phyloP scores from a whole-genome alignment of 2,113 vertebrate species.

The Takifugu bimaculatus region DNA sequence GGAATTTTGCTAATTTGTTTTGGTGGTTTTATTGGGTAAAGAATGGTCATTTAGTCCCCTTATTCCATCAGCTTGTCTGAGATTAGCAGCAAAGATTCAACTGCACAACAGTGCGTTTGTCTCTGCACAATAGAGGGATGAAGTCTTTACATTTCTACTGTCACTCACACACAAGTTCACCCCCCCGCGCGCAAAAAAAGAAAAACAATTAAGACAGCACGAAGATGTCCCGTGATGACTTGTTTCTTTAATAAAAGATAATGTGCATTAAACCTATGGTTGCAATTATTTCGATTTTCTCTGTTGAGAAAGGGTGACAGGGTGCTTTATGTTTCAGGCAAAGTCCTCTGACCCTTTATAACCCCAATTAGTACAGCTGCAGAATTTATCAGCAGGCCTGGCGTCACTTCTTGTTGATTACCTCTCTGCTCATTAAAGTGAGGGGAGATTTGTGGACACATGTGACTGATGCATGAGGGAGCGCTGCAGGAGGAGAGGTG shows the following conservation, averaged over 20 bases:
- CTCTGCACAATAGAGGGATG: slow-evolving; percentile 21
- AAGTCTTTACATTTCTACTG: slow-evolving; percentile 12
- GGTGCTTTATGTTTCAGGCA: slow-evolving; percentile 43
- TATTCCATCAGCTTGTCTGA: slow-evolving; percentile 56
- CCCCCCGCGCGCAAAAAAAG: too few species aligned
- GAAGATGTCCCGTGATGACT: slow-evolving; percentile 26
- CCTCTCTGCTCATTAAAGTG: slow-evolving; percentile 52
- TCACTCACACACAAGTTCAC: slow-evolving; percentile 8
- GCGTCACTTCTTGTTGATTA: slow-evolving; percentile 62
- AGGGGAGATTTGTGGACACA: slow-evolving; percentile 40
- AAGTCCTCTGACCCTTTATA: slow-evolving; percentile 54
- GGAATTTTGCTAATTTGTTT: slow-evolving; percentile 36
- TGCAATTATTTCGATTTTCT: too few species aligned
- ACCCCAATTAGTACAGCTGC: slow-evolving; percentile 56
- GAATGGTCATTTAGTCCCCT: slow-evolving; percentile 53
- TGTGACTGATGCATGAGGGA: slow-evolving; percentile 29
- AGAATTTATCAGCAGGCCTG: slow-evolving; percentile 50
- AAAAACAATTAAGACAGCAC: slow-evolving; percentile 26
- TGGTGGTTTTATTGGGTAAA: slow-evolving; percentile 45
- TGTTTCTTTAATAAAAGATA: slow-evolving; percentile 11
- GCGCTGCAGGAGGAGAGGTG: not conserved
- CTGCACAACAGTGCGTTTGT: slow-evolving; percentile 45
- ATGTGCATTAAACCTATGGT: not conserved
- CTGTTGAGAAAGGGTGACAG: slow-evolving; percentile 13
- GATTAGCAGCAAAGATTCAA: slow-evolving; percentile 60